Evolutionary conservation across 2,113 vertebrate species (phyloP).

Genomic region (Trichomycterus rosablanca): DNA sequence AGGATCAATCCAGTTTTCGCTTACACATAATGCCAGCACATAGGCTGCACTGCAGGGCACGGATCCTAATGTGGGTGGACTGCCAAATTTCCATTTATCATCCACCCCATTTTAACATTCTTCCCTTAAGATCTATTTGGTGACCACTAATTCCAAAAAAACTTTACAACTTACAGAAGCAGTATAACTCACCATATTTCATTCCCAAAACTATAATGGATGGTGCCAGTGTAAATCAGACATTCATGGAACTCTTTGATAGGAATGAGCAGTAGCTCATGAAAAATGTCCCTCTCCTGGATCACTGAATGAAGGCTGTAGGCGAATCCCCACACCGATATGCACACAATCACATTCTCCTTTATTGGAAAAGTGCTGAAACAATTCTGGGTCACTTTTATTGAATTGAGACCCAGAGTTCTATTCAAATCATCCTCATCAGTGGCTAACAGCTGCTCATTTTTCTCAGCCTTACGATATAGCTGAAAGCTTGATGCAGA

Average conservation of each 20-base stretch:
- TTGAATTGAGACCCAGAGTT: conserved; percentile 38
- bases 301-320: conserved; percentile 19
- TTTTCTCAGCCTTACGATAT: no score
- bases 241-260: conserved; percentile 23
- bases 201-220: background rate
- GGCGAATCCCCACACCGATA: conserved; percentile 22
- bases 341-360: conserved; percentile 37
- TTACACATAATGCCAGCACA: no score
- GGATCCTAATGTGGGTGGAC: no score
- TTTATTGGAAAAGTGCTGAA: conserved; percentile 40
- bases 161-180: background rate
- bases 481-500: no score
- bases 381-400: conserved; percentile 34
- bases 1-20: no score
- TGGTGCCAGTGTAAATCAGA: conserved; percentile 4
- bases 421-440: conserved; percentile 39
- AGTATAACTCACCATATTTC: conserved; percentile 14
- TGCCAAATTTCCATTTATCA: no score
- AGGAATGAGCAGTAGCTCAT: conserved; percentile 35
- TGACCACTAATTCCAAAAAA: conserved; percentile 10
- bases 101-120: no score
- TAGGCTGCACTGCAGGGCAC: no score
- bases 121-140: no score
- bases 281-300: background rate
- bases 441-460: conserved; percentile 6